Base-by-base conservation (phyloP, 2,797 vertebrate species). In the Salarias fasciatus region DNA sequence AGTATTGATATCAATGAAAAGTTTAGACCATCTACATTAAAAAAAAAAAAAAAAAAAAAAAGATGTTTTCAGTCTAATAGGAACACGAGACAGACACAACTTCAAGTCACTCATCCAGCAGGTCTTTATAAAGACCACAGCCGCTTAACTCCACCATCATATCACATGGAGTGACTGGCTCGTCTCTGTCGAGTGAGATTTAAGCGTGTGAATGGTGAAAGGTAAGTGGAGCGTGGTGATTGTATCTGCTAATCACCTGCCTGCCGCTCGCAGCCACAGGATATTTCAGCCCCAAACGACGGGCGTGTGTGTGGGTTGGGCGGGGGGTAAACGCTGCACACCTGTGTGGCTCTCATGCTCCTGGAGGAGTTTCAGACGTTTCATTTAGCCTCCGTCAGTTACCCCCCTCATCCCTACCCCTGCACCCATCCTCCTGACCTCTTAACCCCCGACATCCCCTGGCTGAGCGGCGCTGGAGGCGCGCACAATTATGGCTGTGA, bases 381-480 rank as follows among this genome's bases (percentile, higher is more conserved):
- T 84, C 30, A 60, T 86, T 83, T 80, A 83, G 85, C 86, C 84
- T 85, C 54, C 51, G 28, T 82, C 57, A 72, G 59, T 78, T 72
- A 44, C 5, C 50, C 66, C 45, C 33, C 28, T 41, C 18, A 8
- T 37, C 3, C 35, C 6, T 51, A 44, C 44, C 18, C 43, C 48
- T 24, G 11, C 78, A 36, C 61, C 63, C 75, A 60, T 77, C 79
- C 54, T 55, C 54, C 56, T 67, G 79, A 88, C 89, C 88, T 85
- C 82, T 69, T 61, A 43, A 79, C 82, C 81, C 63, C 46, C 67
- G 43, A 57, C 74, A 73, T 79, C 84, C 80, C 77, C 61, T 43
- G 76, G 69, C 72, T 77, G 70, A 75, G 69, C 3, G 53, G 55
- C 53, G 86, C 86, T 81, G 80, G 77, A 86, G 86, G 87, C 88